Conservation (phyloP, 2,888 invertebrate genomes). For the Troglohyphantes excavatus region DNA sequence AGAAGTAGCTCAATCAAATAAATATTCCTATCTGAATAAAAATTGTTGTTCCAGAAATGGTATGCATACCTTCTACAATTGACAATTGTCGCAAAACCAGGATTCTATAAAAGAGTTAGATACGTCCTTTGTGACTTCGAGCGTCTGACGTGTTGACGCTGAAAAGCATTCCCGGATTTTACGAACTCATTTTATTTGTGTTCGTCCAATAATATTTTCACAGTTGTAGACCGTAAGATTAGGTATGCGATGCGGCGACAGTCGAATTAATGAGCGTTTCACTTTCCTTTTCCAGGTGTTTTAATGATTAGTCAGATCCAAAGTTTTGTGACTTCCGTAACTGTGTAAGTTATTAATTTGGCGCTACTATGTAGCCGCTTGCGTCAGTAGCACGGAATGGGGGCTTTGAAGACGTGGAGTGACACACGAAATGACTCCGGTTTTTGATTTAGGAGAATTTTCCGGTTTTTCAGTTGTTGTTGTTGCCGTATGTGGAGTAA, state of each 20-base stretch:
- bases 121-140: too few relatives aligned
- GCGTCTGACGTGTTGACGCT: too few relatives aligned
- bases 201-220: neutral
- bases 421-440: neutral
- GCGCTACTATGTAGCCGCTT: neutral
- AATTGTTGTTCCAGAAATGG: too few relatives aligned
- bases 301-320: constrained; percentile 6
- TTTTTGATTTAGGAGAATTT: neutral
- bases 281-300: neutral
- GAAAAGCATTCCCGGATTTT: neutral
- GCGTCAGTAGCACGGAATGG: neutral
- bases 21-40: too few relatives aligned
- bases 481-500: too few relatives aligned
- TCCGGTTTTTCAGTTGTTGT: neutral
- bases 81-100: too few relatives aligned
- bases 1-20: too few relatives aligned
- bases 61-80: too few relatives aligned
- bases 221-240: neutral
- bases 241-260: neutral
- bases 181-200: neutral
- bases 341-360: constrained; percentile 13
- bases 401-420: too few relatives aligned
- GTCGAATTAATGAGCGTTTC: neutral
- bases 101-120: too few relatives aligned
- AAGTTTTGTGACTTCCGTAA: neutral